These are phyloP conservation scores for Solenodon paradoxus DNA, from an alignment of 2,113 vertebrate genomes.

Conservation along the genomic window DNA sequence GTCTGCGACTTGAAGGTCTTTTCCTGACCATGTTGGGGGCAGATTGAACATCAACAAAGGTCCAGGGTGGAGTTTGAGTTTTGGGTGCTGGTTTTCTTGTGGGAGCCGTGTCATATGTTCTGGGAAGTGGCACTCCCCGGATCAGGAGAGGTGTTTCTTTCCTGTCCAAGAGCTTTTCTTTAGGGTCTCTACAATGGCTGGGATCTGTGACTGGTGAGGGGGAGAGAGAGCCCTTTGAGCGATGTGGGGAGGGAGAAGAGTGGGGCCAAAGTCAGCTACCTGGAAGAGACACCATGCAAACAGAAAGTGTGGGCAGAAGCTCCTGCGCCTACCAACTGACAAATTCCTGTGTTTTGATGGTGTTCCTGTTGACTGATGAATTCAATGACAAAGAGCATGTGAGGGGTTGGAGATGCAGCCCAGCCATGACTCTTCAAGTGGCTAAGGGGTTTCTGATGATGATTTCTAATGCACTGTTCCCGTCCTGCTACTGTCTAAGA, in stretches of 20 bases:
- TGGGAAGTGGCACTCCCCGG: not conserved
- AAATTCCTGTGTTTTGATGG: not conserved
- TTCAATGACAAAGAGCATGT: accelerated
- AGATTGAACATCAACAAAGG: not conserved
- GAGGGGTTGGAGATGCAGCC: not conserved
- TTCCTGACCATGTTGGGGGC: not conserved
- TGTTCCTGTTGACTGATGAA: not conserved
- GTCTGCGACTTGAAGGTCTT: not conserved
- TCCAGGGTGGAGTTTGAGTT: too few species aligned
- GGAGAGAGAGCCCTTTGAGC: not conserved
- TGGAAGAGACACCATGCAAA: not conserved
- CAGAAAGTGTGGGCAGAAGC: not conserved
- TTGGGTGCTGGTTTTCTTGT: accelerated
- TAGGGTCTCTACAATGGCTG: not conserved
- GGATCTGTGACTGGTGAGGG: not conserved
- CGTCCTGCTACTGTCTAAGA: too few species aligned
- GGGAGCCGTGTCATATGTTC: not conserved
- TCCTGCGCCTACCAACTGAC: accelerated
- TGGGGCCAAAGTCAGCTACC: accelerated
- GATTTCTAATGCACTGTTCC: too few species aligned
- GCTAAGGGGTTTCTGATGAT: too few species aligned
- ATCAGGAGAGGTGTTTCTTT: not conserved
- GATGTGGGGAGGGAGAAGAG: too few species aligned
- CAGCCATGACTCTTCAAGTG: not conserved
- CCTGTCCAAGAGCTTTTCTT: not conserved